Conservation (phyloP, 2,113 vertebrate genomes). For the Anser cygnoides region DNA sequence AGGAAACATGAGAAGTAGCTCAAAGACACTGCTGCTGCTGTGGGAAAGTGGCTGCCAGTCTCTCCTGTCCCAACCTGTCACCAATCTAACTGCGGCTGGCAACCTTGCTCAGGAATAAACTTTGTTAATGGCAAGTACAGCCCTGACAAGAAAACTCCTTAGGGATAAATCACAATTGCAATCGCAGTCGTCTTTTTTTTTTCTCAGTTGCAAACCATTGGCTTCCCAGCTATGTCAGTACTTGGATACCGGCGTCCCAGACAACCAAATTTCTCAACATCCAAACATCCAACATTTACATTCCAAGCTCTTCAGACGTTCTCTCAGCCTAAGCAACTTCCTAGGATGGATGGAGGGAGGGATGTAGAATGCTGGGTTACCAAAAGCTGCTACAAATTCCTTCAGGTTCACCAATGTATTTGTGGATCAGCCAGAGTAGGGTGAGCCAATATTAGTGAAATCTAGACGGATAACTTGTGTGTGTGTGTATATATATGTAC, state of each 20-base stretch:
- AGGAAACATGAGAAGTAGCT: background rate
- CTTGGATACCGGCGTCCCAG: background rate
- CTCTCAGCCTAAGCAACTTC: background rate
- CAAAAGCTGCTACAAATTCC: background rate
- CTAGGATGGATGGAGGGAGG: background rate
- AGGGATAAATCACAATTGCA: background rate
- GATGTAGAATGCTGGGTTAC: background rate
- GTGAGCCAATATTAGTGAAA: background rate
- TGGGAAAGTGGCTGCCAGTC: background rate
- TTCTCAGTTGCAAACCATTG: background rate
- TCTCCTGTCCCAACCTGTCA: background rate
- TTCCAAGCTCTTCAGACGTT: background rate
- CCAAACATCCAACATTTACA: accelerated
- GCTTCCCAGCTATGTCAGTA: background rate
- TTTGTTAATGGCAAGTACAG: background rate
- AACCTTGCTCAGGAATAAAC: background rate
- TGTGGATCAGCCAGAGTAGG: background rate
- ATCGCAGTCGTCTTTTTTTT: background rate
- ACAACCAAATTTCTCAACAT: background rate
- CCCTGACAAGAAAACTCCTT: background rate
- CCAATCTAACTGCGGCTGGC: background rate
- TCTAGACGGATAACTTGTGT: background rate
- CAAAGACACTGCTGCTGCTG: background rate
- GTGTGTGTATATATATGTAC: too few species aligned
- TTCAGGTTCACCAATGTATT: background rate